Evolutionary conservation across 2,113 vertebrate species (phyloP).

Genomic region (Cyphotilapia sp.): DNA sequence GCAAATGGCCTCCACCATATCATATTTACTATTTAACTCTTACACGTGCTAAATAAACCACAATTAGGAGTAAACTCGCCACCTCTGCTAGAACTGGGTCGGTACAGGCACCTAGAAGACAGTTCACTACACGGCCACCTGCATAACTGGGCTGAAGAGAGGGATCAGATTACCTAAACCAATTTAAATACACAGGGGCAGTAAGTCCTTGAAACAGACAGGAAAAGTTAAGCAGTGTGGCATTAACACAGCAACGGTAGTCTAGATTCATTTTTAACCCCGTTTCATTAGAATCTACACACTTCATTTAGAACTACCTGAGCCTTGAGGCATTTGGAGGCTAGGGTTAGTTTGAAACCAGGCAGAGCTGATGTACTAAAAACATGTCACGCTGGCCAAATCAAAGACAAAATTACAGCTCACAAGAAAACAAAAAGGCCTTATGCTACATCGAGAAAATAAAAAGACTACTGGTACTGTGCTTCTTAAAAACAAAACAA

Average conservation of each 20-base stretch:
- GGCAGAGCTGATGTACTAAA: slow-evolving; percentile 30
- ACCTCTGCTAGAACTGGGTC: neutral
- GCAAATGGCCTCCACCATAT: neutral
- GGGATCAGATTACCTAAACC: neutral
- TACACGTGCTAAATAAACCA: neutral
- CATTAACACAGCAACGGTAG: slow-evolving; percentile 2
- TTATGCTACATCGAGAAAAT: slow-evolving; percentile 58
- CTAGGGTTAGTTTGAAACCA: slow-evolving; percentile 3
- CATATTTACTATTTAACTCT: neutral
- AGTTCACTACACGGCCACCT: neutral
- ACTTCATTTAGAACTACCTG: slow-evolving; percentile 20
- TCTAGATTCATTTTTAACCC: neutral
- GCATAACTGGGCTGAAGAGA: neutral
- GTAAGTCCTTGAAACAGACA: neutral
- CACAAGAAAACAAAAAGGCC: slow-evolving; percentile 42
- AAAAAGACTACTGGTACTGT: slow-evolving; percentile 64
- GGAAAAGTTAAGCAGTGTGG: neutral
- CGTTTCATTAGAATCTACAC: neutral
- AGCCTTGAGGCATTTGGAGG: neutral
- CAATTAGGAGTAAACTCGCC: neutral
- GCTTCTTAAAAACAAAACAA: slow-evolving; percentile 52
- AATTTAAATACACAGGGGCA: neutral
- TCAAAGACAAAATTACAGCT: slow-evolving; percentile 48
- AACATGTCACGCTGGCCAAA: slow-evolving; percentile 32
- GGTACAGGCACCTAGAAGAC: neutral